phyloP scores from a whole-genome alignment of 2,888 invertebrate species.

The Hypselothyrea guttata region DNA sequence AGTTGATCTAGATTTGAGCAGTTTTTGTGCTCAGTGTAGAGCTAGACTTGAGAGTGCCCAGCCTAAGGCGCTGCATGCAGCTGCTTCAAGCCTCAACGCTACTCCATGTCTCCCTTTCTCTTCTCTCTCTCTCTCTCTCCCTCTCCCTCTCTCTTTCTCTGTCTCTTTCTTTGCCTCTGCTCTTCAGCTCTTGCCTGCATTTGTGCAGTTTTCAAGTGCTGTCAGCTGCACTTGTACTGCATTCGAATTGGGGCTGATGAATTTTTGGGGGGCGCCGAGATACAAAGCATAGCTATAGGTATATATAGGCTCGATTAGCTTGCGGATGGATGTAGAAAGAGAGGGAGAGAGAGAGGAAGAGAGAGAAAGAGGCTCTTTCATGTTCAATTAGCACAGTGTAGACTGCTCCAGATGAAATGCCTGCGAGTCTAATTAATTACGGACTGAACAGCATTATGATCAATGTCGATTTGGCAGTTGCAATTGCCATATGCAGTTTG shows the following conservation, averaged over 20 bases:
- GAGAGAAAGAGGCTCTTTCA: conserved; percentile 47
- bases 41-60: too few relatives aligned
- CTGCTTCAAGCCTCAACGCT: conserved; percentile 14
- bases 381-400: conserved; percentile 70
- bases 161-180: too few relatives aligned
- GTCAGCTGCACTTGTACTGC: conserved; percentile 66
- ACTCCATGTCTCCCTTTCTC: too few relatives aligned
- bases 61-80: conserved; percentile 46
- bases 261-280: conserved; percentile 24
- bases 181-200: conserved; percentile 10
- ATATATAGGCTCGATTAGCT: too few relatives aligned
- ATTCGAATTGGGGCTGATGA: conserved; percentile 57
- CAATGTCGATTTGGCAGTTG: conserved; percentile 29
- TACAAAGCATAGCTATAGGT: too few relatives aligned
- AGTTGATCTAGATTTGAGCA: too few relatives aligned
- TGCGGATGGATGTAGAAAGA: neutral
- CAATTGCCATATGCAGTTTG: conserved; percentile 7
- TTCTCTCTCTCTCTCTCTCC: too few relatives aligned
- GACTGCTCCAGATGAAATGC: conserved; percentile 65
- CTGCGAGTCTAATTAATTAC: conserved; percentile 78
- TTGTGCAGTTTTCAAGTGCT: conserved; percentile 63
- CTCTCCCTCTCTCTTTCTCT: too few relatives aligned
- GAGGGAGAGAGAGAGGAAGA: neutral
- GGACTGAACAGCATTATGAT: conserved; percentile 44
- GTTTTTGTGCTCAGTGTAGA: conserved; percentile 1